Percentiles rank a stretch among this genome's conserved stretches.
These are phyloP conservation scores for Heterodera filipjevi DNA, from an alignment of 2,888 invertebrate genomes.

Conservation along the genomic window DNA sequence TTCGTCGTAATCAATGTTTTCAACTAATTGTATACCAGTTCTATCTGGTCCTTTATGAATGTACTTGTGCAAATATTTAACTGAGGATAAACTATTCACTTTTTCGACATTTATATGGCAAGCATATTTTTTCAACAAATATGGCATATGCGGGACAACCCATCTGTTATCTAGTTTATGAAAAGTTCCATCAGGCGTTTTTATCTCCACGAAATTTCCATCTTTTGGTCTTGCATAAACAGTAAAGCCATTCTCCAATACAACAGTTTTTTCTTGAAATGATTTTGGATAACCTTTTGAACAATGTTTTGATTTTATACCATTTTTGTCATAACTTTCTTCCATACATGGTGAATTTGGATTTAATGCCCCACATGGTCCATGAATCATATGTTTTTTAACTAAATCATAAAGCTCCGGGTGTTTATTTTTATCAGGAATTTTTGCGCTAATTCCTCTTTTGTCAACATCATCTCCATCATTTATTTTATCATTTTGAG, in stretches of 20 bases:
- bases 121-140: slow-evolving; percentile 59
- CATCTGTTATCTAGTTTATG: neutral
- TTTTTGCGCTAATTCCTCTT: slow-evolving; percentile 63
- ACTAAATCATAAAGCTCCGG: slow-evolving; percentile 62
- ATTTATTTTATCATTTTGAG: slow-evolving; percentile 35
- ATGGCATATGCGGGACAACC: slow-evolving; percentile 43
- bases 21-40: slow-evolving; percentile 31
- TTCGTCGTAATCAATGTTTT: slow-evolving; percentile 45
- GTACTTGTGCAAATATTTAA: too few species aligned
- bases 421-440: slow-evolving; percentile 59
- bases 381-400: slow-evolving; percentile 64
- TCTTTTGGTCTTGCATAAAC: neutral
- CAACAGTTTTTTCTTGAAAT: neutral
- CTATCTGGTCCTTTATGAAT: neutral
- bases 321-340: too few species aligned
- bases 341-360: too few species aligned
- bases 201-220: neutral
- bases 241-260: neutral
- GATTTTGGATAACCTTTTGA: neutral
- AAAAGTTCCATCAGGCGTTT: neutral
- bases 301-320: neutral
- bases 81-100: slow-evolving; percentile 32
- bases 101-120: slow-evolving; percentile 67
- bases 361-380: slow-evolving; percentile 45
- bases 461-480: slow-evolving; percentile 54